phyloP scores from a whole-genome alignment of 2,888 invertebrate genomes.

The Pandemis corylana region DNA sequence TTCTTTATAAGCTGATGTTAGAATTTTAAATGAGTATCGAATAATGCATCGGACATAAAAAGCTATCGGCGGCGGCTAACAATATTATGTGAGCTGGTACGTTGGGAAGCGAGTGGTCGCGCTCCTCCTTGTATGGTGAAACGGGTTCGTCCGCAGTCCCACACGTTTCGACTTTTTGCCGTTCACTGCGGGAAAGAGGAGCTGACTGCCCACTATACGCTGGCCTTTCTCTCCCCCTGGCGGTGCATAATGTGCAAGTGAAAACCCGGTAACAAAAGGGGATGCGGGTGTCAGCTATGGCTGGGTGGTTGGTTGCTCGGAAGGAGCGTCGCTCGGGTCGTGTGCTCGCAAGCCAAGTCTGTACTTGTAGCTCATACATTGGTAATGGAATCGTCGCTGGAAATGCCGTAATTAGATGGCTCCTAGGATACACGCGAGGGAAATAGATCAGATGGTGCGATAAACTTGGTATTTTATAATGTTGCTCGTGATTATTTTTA shows the following conservation, averaged over 20 bases:
- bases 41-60: constrained; percentile 85
- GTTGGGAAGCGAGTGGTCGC: constrained; percentile 80
- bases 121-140: constrained; percentile 81
- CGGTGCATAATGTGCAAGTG: constrained; percentile 45
- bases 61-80: constrained; percentile 82
- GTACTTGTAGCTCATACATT: constrained; percentile 68
- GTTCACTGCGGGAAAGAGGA: constrained; percentile 74
- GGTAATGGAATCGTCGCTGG: constrained; percentile 74
- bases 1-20: constrained; percentile 83
- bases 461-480: neutral
- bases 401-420: constrained; percentile 70
- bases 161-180: constrained; percentile 83
- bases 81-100: constrained; percentile 83
- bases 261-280: constrained; percentile 56
- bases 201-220: constrained; percentile 59
- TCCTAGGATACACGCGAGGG: constrained; percentile 45
- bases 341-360: constrained; percentile 75
- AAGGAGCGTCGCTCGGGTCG: constrained; percentile 76
- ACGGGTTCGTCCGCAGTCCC: constrained; percentile 83
- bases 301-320: constrained; percentile 63
- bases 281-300: constrained; percentile 56
- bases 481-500: neutral
- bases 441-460: constrained; percentile 19
- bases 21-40: constrained; percentile 85
- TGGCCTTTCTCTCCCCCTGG: constrained; percentile 61